A percentile compares a stretch with the other conserved stretches of the same genome.
Conservation (phyloP, 2,113 vertebrate genomes). For the Neolamprologus sp. region DNA sequence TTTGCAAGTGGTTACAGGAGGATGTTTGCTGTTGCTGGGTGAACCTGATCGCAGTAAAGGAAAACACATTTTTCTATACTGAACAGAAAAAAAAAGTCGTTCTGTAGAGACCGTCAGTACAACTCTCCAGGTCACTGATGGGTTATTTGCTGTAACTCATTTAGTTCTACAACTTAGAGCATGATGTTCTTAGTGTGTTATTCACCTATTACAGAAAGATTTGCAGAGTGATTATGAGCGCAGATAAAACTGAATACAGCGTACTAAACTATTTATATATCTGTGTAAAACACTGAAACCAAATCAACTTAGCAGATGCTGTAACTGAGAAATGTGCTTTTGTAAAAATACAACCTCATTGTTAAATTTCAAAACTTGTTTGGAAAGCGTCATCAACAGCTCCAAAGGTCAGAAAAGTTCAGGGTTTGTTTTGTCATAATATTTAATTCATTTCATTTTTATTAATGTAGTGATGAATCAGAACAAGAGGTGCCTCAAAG, state of each 20-base stretch:
- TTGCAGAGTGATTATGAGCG: background rate
- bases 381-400: background rate
- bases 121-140: background rate
- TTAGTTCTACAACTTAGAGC: rapidly evolving
- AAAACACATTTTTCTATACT: background rate
- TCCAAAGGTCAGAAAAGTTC: background rate
- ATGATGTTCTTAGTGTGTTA: background rate
- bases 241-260: background rate
- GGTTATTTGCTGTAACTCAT: background rate
- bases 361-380: background rate
- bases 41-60: background rate
- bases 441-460: background rate
- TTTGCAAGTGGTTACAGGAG: background rate
- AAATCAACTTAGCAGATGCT: background rate
- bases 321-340: background rate
- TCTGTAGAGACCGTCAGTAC: background rate
- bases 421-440: background rate
- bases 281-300: background rate
- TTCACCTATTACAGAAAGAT: background rate
- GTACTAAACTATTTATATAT: background rate
- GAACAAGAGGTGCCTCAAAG: background rate
- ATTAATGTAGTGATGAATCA: background rate
- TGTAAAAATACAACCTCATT: background rate
- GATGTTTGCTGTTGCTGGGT: background rate
- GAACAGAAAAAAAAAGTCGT: background rate